Base-by-base conservation (phyloP, 2,888 invertebrate genomes). In the Antheraea yamamai region DNA sequence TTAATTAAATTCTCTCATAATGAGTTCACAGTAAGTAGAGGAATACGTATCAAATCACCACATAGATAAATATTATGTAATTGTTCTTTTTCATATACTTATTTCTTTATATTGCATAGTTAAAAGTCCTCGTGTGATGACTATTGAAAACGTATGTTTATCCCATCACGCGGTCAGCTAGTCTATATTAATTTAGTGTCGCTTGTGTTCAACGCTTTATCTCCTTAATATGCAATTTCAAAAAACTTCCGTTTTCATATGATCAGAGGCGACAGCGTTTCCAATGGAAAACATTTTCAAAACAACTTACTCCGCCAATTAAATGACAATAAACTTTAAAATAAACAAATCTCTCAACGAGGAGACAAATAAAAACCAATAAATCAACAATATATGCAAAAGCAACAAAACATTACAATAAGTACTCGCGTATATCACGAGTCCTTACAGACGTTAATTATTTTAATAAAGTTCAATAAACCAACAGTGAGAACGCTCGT, bases 371-470 rank as follows among this genome's bases (percentile, higher is more conserved):
- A 66, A 66, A 66, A 26, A 16, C 1, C 12, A 66, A 66, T 66
- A 66, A 66, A 66, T 66, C 64, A 66, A 66, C 64, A 66, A 66
- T 26, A 30, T 66, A 66, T 66, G 64, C 64, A 66, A 70, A 70
- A 39, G 70, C n/a, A 68, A 68, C 35, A 68, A 68, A 35, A 68
- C 35, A 70, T 70, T 39, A 70, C 39, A 70, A 35, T 70, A 70
- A 70, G 70, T 7, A 70, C 39, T n/a, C 18, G 39, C 70, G 18
- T 70, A 39, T 84, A 85, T 80, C 78, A 81, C 78, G 79, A 80
- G 81, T 82, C 83, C 84, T 85, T 83, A 83, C 83, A 82, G 78
- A 80, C 81, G 84, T 84, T 88, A 89, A 90, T 89, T 89, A 89
- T 88, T 88, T 87, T 88, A 39, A 70, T 70, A 70, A 39, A 39